Evolutionary conservation across 2,888 invertebrate species (phyloP).

Genomic region (Hypena proboscidalis): DNA sequence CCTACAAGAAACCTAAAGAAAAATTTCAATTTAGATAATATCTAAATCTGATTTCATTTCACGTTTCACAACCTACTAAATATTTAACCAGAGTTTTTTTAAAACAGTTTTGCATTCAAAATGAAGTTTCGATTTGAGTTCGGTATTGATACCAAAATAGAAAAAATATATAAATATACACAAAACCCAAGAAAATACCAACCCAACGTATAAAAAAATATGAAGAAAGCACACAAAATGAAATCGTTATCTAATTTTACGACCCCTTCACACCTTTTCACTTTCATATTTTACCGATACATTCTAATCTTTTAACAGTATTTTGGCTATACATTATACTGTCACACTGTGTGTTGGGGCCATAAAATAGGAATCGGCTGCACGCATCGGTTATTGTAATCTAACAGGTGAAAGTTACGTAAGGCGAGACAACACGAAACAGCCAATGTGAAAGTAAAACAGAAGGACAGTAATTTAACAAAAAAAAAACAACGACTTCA

Average conservation of each 20-base stretch:
- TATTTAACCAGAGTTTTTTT: no score
- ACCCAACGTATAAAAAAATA: background rate
- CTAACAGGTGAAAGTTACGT: conserved; percentile 34
- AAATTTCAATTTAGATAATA: no score
- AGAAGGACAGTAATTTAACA: conserved; percentile 1
- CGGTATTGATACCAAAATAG: no score
- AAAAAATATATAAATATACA: no score
- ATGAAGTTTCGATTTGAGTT: no score
- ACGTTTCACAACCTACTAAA: no score
- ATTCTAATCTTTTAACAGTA: conserved; percentile 8
- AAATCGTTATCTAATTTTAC: background rate
- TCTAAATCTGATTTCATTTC: no score
- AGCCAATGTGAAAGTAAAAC: conserved; percentile 2
- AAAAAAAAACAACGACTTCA: background rate
- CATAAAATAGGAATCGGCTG: conserved; percentile 28
- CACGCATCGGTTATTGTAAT: conserved; percentile 32
- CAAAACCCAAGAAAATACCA: no score
- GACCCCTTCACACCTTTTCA: background rate
- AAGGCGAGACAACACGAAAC: conserved; percentile 16
- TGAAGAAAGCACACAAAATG: no score
- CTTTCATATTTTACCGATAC: background rate
- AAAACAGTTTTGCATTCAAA: no score
- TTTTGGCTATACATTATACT: conserved; percentile 4
- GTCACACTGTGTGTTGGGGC: conserved; percentile 4
- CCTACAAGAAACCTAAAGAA: no score